Evolutionary conservation across 2,113 vertebrate genomes (phyloP).

Genomic region (Forbesichthys agassizii): DNA sequence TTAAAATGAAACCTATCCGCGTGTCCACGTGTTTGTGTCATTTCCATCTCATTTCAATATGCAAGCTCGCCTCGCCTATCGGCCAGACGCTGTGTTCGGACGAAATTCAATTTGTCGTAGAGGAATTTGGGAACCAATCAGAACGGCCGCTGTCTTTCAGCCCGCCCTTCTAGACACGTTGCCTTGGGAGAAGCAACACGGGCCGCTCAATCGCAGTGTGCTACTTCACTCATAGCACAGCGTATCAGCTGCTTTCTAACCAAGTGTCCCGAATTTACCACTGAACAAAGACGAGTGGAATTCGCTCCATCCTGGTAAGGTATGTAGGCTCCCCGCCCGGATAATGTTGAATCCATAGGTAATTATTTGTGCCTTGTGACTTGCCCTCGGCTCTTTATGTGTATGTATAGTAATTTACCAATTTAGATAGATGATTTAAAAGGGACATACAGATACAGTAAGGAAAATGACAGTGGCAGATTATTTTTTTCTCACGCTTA

Average conservation of each 20-base stretch:
- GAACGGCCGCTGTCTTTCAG: conserved; percentile 21
- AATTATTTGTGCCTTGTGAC: neutral
- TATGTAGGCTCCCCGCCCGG: conserved; percentile 32
- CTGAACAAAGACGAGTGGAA: conserved; percentile 66
- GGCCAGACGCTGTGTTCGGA: conserved; percentile 32
- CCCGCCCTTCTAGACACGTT: conserved; percentile 81
- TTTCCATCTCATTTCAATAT: conserved; percentile 80
- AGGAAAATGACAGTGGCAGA: no score
- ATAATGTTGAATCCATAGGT: no score
- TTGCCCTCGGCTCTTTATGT: neutral
- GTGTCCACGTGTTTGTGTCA: conserved; percentile 80
- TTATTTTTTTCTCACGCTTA: no score
- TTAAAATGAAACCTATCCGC: conserved; percentile 76
- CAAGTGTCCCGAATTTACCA: conserved; percentile 60
- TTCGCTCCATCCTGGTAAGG: conserved; percentile 68
- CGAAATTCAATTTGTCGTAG: conserved; percentile 60
- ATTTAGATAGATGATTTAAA: neutral
- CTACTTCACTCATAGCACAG: conserved; percentile 51
- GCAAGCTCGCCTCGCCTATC: conserved; percentile 71
- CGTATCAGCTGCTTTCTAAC: conserved; percentile 51
- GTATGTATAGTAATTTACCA: neutral
- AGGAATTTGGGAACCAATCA: conserved; percentile 45
- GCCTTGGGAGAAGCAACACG: conserved; percentile 81
- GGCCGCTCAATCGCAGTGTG: conserved; percentile 57
- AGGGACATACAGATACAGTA: no score